Evolutionary conservation across 2,888 invertebrate genomes (phyloP).

Genomic region (Ptychoptera albimana): DNA sequence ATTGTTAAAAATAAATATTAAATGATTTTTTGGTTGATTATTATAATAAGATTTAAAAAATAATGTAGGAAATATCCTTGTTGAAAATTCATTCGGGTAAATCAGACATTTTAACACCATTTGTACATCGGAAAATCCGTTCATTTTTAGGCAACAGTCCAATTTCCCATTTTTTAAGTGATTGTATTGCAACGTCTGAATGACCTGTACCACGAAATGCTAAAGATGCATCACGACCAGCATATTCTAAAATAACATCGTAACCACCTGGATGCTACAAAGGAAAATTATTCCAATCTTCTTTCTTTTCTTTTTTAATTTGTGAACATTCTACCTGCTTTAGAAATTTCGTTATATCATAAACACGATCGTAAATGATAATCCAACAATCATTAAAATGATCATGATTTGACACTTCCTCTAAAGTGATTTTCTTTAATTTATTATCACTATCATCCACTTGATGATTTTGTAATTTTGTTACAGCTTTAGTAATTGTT

Average conservation of each 20-base stretch:
- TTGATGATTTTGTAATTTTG: conserved; percentile 5
- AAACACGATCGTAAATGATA: conserved; percentile 73
- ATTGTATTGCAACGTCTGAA: conserved; percentile 43
- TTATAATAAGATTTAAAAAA: too few relatives aligned
- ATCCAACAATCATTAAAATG: conserved; percentile 63
- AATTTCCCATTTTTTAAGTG: conserved; percentile 52
- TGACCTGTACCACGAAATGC: conserved; percentile 72
- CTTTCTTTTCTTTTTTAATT: not conserved
- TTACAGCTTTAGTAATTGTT: too few relatives aligned
- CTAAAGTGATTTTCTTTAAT: conserved; percentile 39
- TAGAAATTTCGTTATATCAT: conserved; percentile 63
- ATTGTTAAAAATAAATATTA: too few relatives aligned
- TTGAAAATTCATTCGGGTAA: conserved; percentile 16
- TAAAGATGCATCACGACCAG: conserved; percentile 68
- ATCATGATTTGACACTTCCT: conserved; percentile 65
- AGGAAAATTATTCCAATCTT: conserved; percentile 13
- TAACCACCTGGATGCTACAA: conserved; percentile 68
- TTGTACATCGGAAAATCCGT: conserved; percentile 44
- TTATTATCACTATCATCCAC: conserved; percentile 6
- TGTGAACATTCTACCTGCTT: conserved; percentile 35
- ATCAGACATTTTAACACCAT: conserved; percentile 18
- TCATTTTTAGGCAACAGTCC: conserved; percentile 60
- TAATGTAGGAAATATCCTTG: too few relatives aligned
- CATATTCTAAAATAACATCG: conserved; percentile 68
- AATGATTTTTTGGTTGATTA: too few relatives aligned